Evolutionary conservation across 2,797 vertebrate genomes (phyloP), one percentile per base, ranked within the genome.

Genomic region (Cossypha caffra): DNA sequence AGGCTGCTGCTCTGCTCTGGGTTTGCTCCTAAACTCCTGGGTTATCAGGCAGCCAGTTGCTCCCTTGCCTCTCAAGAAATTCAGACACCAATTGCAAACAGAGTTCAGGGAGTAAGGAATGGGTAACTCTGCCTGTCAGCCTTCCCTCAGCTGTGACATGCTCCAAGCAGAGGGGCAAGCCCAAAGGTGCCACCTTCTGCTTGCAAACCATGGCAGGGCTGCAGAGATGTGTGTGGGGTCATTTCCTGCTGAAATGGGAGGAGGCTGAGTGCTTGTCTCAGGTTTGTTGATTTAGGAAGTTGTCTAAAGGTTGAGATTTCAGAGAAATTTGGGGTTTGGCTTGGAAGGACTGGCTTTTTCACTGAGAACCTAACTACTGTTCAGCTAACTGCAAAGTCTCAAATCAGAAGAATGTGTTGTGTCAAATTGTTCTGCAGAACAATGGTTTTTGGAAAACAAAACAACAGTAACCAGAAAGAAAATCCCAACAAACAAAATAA

Each of bases 401-500:
- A 9, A 81, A 84, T 78, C 4, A 1, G 66, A 81, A 78, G 87
- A 86, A 81, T 40, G 31, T 0, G 0, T 74, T 93, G 48, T 58
- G 35, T 42, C 69, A 84, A 66, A 90, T 77, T 84, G 80, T 72
- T 91, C 37, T 23, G 45, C 55, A 73, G 63, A 96, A 94, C 94
- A 95, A 86, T 91, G 76, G 33, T 31, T 84, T 68, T 75, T 74
- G 37, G 59, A 73, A 93, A 96, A 96, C 85, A 96, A 81, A 94
- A 33, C 2, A 1, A 33, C 79, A 80, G 66, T 62, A 84, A 81
- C 55, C 55, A 76, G 74, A 89, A 91, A 78, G 89, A 78, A 90
- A 95, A 13, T 38, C 51, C 79, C 76, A 81, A 86, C 94, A 96
- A 96, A 91, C 91, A 95, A 64, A 90, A 82, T 79, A 92, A 91